phyloP scores from a whole-genome alignment of 2,113 vertebrate species.

The Clinocottus analis region DNA sequence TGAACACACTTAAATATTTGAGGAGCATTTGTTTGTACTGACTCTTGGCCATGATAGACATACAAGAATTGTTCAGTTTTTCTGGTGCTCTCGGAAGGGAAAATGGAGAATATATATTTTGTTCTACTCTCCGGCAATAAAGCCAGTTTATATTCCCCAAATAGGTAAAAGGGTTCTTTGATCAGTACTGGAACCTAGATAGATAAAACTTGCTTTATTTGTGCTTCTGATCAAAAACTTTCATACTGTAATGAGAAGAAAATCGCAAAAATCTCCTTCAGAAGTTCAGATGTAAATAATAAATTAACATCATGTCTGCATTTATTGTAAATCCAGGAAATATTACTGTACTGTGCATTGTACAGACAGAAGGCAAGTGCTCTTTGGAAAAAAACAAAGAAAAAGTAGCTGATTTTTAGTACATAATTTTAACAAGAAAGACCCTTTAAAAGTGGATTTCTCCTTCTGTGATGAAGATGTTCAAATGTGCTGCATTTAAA shows the following conservation, averaged over 20 bases:
- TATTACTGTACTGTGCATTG: neutral
- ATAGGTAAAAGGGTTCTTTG: conserved; percentile 12
- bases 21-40: neutral
- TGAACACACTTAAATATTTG: neutral
- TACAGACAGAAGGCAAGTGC: neutral
- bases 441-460: neutral
- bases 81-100: neutral
- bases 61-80: neutral
- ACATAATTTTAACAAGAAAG: neutral
- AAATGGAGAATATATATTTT: neutral
- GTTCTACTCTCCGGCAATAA: neutral
- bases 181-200: conserved; percentile 9
- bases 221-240: neutral
- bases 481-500: conserved; percentile 7
- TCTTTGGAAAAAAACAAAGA: too few relatives aligned
- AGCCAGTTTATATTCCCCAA: conserved; percentile 10
- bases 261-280: neutral
- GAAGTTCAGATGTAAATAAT: neutral
- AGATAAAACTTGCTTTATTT: conserved; percentile 4
- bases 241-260: neutral
- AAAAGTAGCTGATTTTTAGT: neutral
- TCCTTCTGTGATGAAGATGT: conserved; percentile 4
- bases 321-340: neutral
- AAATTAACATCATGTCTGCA: neutral
- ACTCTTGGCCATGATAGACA: neutral